Evolutionary conservation across 2,113 vertebrate genomes (phyloP).

Genomic region (Herpailurus yagouaroundi): DNA sequence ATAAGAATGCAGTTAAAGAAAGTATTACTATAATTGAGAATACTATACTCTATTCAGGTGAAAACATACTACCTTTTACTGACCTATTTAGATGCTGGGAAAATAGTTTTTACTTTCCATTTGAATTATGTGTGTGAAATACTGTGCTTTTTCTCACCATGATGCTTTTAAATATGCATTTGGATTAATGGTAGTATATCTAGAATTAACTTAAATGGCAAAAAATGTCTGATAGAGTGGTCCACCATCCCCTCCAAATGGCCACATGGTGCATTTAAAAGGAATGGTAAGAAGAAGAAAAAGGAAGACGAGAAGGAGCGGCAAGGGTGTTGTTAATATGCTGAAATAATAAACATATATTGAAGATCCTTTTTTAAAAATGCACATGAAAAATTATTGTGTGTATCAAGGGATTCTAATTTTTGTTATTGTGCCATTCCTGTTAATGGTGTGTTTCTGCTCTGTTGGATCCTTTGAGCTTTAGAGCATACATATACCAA

Average conservation of each 20-base stretch:
- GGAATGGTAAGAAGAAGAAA: background rate
- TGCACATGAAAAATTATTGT: background rate
- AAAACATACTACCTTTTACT: slow-evolving; percentile 33
- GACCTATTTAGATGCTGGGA: slow-evolving; percentile 46
- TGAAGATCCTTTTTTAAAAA: background rate
- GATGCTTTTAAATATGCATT: background rate
- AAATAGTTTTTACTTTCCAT: slow-evolving; percentile 22
- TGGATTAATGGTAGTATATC: background rate
- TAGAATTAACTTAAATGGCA: background rate
- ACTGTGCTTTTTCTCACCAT: background rate
- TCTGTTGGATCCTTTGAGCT: background rate
- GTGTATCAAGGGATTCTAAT: background rate
- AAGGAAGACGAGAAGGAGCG: background rate
- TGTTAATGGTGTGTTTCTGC: background rate
- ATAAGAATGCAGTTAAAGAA: slow-evolving; percentile 72
- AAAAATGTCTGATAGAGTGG: background rate
- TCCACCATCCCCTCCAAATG: background rate
- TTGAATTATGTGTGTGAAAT: background rate
- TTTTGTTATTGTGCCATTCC: background rate
- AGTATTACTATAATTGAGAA: slow-evolving; percentile 11
- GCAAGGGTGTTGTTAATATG: background rate
- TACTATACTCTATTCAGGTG: background rate
- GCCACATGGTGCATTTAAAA: background rate
- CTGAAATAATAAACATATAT: background rate
- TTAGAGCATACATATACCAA: background rate